Conservation (phyloP, 2,113 vertebrate genomes). For the Neotoma lepida region DNA sequence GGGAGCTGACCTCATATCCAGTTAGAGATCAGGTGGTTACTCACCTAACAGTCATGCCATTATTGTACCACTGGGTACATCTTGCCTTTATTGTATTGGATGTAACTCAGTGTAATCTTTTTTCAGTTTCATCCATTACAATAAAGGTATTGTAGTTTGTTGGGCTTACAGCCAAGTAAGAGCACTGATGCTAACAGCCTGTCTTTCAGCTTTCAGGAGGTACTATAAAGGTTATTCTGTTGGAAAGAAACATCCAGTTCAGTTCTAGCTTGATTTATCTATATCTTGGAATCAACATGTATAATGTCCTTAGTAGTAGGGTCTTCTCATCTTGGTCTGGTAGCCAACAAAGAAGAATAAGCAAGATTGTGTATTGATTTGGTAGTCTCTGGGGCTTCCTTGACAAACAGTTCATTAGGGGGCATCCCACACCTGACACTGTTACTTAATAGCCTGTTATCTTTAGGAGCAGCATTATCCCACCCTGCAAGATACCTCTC, state of each 20-base stretch:
- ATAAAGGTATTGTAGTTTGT: background rate
- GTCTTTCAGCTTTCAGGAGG: background rate
- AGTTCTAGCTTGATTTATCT: background rate
- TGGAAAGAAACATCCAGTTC: background rate
- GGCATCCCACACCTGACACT: background rate
- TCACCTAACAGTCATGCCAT: background rate
- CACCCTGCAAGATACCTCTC: background rate
- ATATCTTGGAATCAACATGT: background rate
- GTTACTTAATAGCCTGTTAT: background rate
- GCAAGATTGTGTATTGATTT: background rate
- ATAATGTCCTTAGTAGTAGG: background rate
- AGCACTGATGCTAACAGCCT: background rate
- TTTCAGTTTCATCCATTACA: no score
- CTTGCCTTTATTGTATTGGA: background rate
- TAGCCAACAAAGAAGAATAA: background rate
- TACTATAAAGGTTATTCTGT: background rate
- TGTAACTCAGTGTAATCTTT: no score
- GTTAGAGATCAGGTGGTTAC: background rate
- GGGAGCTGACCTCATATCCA: background rate
- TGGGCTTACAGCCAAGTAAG: background rate
- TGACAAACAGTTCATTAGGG: background rate
- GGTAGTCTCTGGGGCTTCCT: background rate
- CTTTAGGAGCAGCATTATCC: background rate
- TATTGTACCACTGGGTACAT: background rate
- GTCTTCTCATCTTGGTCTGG: background rate